These are phyloP conservation scores for Oxytorus armatus DNA, from an alignment of 2,888 invertebrate genomes.

Conservation along the genomic window DNA sequence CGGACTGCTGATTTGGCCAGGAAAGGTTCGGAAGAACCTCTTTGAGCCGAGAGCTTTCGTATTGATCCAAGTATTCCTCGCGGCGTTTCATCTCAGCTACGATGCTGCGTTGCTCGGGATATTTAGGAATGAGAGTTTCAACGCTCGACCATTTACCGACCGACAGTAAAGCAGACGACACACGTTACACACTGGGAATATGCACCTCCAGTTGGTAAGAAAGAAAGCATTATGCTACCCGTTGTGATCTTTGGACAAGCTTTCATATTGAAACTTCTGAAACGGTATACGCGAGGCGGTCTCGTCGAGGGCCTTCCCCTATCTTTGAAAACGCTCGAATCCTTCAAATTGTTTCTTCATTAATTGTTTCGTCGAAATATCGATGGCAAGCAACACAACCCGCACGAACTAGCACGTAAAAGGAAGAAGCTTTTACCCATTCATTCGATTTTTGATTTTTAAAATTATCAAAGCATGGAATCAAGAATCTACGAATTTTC, in stretches of 20 bases:
- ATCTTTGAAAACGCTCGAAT: neutral
- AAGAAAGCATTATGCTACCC: slow-evolving; percentile 14
- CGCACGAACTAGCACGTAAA: too few relatives aligned
- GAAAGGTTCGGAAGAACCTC: slow-evolving; percentile 11
- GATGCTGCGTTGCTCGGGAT: slow-evolving; percentile 20
- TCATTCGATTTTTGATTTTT: too few relatives aligned
- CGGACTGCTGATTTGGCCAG: slow-evolving; percentile 7
- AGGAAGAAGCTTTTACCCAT: too few relatives aligned
- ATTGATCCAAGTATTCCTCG: slow-evolving; percentile 53
- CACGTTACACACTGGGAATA: too few relatives aligned
- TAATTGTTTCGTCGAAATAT: too few relatives aligned
- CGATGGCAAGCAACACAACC: too few relatives aligned
- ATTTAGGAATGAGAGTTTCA: slow-evolving; percentile 30
- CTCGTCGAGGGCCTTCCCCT: neutral
- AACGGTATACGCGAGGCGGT: neutral
- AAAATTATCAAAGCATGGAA: too few relatives aligned
- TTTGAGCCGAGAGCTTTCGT: slow-evolving; percentile 33
- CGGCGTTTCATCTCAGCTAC: slow-evolving; percentile 8
- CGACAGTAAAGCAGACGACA: neutral
- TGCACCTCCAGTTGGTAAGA: slow-evolving; percentile 37
- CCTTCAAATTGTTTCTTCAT: too few relatives aligned
- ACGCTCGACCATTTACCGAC: slow-evolving; percentile 41
- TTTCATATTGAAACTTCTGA: neutral
- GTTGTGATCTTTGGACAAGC: neutral
- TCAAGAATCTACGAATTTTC: too few relatives aligned